Evolutionary conservation across 2,888 invertebrate species (phyloP), one percentile per base, ranked within the genome.

Genomic region (Cheilosia grossa): DNA sequence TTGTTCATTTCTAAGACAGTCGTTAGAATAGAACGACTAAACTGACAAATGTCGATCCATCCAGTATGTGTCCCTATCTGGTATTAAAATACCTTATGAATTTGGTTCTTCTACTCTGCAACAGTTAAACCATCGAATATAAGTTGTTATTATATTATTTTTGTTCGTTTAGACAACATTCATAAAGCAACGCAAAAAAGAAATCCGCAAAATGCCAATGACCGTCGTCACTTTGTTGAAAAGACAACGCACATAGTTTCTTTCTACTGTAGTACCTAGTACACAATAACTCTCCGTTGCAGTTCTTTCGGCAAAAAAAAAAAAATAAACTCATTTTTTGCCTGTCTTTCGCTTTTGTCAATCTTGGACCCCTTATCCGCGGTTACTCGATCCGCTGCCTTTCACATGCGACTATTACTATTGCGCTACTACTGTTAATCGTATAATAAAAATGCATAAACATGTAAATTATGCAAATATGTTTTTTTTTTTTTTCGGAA

Each of bases 201-300:
- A 64, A 64, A 64, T 37, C 37, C 49, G n/a, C 33, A 30, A 21
- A 47, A 64, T 64, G 64, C 64, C 64, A 64, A 64, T 49, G 64
- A 64, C 64, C 49, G 64, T 61, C 17, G 59, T 61, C 4, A n/a
- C n/a, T 56, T 58, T 21, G 19, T 7, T 24, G 59, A 44, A 44
- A 27, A 42, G 59, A 27, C 42, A 44, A 42, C 6, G n/a, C 27
- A 9, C n/a, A 27, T 15, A n/a, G 37, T 54, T 33, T 21, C 37
- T 21, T 37, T 37, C 4, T 37, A 37, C 37, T 37, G 13, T 37
- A 37, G 37, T 37, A 56, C 13, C 44, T 10, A 37, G 17, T 61
- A 17, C 30, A 10, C 37, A 37, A 30, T 54, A 17, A 33, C 30
- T 17, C 17, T 53, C 15, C 37, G 33, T 47, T 49, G 64, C 21